A percentile compares a stretch with the other conserved stretches of the same genome.
phyloP scores from a whole-genome alignment of 2,888 invertebrate genomes.

The Gastracanthus pulcherrimus region DNA sequence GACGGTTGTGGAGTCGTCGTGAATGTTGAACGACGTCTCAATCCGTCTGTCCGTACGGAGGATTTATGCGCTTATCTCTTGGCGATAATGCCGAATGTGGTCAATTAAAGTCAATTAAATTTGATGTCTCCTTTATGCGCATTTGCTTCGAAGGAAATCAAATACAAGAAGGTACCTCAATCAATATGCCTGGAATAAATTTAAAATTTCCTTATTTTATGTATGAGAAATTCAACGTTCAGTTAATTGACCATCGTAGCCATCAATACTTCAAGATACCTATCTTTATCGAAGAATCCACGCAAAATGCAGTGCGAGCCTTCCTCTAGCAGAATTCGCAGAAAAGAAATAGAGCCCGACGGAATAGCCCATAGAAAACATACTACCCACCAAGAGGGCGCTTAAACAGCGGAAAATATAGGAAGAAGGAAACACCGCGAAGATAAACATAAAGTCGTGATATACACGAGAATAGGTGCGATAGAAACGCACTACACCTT shows the following conservation, averaged over 20 bases:
- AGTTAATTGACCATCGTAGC: too few species aligned
- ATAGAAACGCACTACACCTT: not conserved
- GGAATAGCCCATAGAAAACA: not conserved
- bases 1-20: not conserved
- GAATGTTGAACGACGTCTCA: not conserved
- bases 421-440: not conserved
- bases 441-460: not conserved
- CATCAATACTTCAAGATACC: too few species aligned
- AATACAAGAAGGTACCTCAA: too few species aligned
- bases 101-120: not conserved
- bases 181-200: too few species aligned
- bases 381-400: not conserved
- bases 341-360: not conserved
- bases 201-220: too few species aligned
- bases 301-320: too few species aligned
- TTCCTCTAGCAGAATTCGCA: too few species aligned
- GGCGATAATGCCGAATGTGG: not conserved
- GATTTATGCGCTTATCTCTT: not conserved
- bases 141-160: too few species aligned
- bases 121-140: not conserved
- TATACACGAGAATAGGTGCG: not conserved
- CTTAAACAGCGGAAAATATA: conserved; percentile 16
- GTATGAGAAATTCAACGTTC: too few species aligned
- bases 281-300: too few species aligned
- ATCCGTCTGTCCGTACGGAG: not conserved